Base-by-base conservation (phyloP, 2,797 vertebrate genomes). In the Zalophus californianus region DNA sequence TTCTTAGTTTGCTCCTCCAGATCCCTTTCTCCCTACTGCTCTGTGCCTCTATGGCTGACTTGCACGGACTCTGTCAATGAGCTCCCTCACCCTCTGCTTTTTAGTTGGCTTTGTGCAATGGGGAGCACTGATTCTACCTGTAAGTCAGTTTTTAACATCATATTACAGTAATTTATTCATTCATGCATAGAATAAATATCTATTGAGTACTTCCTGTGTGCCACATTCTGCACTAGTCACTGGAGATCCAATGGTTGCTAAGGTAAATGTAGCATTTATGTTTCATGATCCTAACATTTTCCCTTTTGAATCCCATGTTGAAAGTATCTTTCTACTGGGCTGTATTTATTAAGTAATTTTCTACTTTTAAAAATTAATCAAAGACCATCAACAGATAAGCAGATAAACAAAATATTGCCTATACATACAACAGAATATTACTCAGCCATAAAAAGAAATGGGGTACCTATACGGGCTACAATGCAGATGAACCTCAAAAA, bases 301-400 rank as follows among this genome's bases (percentile, higher is more conserved):
- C n/a, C 29, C 9, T 91, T 73, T 80, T 87, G 62, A 95, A 86
- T 90, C 38, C 15, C 54, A 92, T 38, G 25, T 85, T 95, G 50
- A 85, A 91, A 91, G 29, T 66, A 60, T 75, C 92, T 96, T 84
- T 35, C 82, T 50, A 80, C 15, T 68, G n/a, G 11, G n/a, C 29
- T 90, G 3, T 75, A 82, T 75, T 73, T 78, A 91, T 58, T 88
- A 83, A 60, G 50, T 72, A 85, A 90, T 72, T 90, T 86, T 87
- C 3, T 35, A 86, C 20, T 75, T 80, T 32, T 4, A 86, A 48
- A 95, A 89, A 44, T 50, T 88, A 84, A 86, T 44, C 25, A 77
- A 86, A 82, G 44, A 83, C 18, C 29, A 68, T 29, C 25, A 83
- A 78, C 32, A 92, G 27, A n/a, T 84, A 32, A 78, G 35, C 44